phyloP scores from a whole-genome alignment of 2,113 vertebrate genomes.

The Saguinus imperator region DNA sequence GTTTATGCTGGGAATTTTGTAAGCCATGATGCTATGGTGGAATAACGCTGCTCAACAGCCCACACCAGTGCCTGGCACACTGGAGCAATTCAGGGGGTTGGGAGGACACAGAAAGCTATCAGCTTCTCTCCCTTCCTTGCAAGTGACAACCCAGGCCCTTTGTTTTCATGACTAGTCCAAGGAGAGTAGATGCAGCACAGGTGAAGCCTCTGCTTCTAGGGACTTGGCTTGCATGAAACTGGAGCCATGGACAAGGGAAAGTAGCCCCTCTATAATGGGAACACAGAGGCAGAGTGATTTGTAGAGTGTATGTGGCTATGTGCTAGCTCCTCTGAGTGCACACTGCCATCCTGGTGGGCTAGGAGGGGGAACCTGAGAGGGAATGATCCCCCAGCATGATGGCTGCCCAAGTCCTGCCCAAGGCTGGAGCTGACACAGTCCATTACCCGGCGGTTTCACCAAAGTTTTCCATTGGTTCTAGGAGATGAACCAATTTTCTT shows the following conservation, averaged over 20 bases:
- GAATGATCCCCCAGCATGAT: background rate
- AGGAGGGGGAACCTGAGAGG: background rate
- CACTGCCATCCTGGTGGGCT: background rate
- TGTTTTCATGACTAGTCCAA: background rate
- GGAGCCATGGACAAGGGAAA: background rate
- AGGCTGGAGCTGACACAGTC: background rate
- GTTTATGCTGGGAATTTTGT: background rate
- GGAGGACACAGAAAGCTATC: background rate
- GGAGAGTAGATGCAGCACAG: background rate
- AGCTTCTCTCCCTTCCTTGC: background rate
- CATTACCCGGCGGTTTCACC: background rate
- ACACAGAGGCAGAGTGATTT: background rate
- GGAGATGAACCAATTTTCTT: background rate
- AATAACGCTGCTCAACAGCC: background rate
- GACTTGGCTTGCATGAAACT: background rate
- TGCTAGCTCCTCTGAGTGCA: background rate
- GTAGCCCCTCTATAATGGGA: background rate
- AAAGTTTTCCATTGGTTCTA: background rate
- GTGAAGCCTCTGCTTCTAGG: background rate
- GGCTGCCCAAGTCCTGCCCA: background rate
- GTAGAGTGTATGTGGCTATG: background rate
- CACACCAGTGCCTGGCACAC: background rate
- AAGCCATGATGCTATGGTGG: background rate
- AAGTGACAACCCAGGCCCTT: background rate
- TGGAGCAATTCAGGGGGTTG: too few species aligned